Evolutionary conservation across 2,797 vertebrate genomes (phyloP).

Genomic region (Gymnocypris eckloni): DNA sequence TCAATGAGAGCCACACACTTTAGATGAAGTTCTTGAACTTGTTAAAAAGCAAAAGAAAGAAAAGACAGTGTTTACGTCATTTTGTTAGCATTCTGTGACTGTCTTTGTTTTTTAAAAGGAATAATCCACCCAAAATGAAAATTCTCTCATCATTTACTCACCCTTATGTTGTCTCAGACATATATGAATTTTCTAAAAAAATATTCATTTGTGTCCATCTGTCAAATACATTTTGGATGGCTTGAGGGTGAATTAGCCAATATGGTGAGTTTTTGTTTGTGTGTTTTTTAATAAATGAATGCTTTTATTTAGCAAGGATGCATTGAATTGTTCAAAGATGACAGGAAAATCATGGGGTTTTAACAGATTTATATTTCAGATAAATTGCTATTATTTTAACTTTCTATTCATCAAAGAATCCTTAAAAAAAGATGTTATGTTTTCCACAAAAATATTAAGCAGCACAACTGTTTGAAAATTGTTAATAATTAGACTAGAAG

Average conservation of each 20-base stretch:
- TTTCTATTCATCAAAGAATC: neutral
- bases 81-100: neutral
- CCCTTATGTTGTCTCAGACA: neutral
- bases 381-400: neutral
- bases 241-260: no score
- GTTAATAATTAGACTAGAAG: neutral
- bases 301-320: neutral
- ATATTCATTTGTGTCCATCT: neutral
- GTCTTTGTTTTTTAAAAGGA: neutral
- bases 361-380: neutral
- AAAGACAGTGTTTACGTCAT: conserved; percentile 10
- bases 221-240: neutral
- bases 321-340: neutral
- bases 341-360: neutral
- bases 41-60: conserved; percentile 28
- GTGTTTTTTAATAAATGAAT: neutral
- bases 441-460: neutral
- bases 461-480: neutral
- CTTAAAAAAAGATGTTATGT: neutral
- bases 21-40: conserved; percentile 51
- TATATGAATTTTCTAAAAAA: neutral
- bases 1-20: conserved; percentile 54
- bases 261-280: neutral
- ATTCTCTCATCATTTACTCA: neutral
- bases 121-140: neutral